These are phyloP conservation scores for Acipenser transmontanus DNA, from an alignment of 2,797 vertebrate species.

Conservation along the genomic window DNA sequence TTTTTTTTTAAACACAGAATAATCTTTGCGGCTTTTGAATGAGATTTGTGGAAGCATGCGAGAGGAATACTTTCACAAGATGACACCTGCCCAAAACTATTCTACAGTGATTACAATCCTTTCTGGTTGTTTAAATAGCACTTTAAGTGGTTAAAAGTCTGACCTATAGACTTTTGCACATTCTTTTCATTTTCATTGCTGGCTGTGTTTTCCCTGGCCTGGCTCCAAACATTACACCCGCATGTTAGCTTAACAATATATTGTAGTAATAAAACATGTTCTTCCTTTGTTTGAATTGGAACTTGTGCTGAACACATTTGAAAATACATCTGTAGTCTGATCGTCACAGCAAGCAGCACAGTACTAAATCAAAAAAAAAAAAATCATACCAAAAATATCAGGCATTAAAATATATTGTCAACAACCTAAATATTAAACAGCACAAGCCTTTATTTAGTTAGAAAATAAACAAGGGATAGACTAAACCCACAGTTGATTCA, in stretches of 20 bases:
- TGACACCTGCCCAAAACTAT: slow-evolving; percentile 33
- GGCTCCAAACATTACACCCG: slow-evolving; percentile 53
- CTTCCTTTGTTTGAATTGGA: slow-evolving; percentile 49
- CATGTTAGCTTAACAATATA: slow-evolving; percentile 42
- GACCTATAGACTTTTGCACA: slow-evolving; percentile 40
- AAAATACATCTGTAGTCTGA: slow-evolving; percentile 24
- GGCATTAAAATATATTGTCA: slow-evolving; percentile 13
- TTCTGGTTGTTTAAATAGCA: slow-evolving; percentile 36
- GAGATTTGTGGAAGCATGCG: slow-evolving; percentile 32
- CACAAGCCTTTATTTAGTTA: neutral
- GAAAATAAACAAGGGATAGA: slow-evolving; percentile 1
- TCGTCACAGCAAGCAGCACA: slow-evolving; percentile 15
- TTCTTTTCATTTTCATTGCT: slow-evolving; percentile 44
- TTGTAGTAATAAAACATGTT: slow-evolving; percentile 46
- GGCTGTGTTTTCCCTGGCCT: slow-evolving; percentile 45
- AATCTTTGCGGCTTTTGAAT: slow-evolving; percentile 24
- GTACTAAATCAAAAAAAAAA: slow-evolving; percentile 16
- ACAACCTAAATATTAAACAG: neutral
- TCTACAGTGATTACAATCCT: slow-evolving; percentile 41
- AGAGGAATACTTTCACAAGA: slow-evolving; percentile 36
- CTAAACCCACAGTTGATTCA: neutral
- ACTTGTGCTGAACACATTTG: slow-evolving; percentile 35
- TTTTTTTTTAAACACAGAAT: slow-evolving; percentile 32
- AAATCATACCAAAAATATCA: slow-evolving; percentile 7
- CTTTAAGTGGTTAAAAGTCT: slow-evolving; percentile 49